Evolutionary conservation across 2,113 vertebrate genomes (phyloP).

Genomic region (Sterrhoptilus dennistouni): DNA sequence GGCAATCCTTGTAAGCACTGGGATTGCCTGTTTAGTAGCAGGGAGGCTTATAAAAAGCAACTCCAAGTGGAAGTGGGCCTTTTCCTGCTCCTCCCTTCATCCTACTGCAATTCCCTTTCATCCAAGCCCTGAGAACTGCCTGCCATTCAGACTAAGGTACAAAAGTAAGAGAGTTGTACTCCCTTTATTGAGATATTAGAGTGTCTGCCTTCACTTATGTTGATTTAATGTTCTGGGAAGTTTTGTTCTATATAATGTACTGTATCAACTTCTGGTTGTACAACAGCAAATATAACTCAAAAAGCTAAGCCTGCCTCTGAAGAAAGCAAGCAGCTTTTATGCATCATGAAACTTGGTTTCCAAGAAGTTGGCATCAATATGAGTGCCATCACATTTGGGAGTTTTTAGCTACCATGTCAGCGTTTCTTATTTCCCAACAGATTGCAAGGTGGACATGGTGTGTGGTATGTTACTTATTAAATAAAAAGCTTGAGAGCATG

Average conservation of each 20-base stretch:
- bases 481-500: background rate
- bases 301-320: background rate
- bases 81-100: slow-evolving; percentile 26
- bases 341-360: background rate
- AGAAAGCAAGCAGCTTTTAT: background rate
- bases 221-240: background rate
- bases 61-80: slow-evolving; percentile 35
- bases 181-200: background rate
- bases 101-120: background rate
- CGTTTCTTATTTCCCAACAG: background rate
- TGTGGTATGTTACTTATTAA: background rate
- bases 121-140: background rate
- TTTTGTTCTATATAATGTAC: background rate
- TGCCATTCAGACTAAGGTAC: background rate
- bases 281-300: background rate
- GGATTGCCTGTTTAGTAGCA: background rate
- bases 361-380: background rate
- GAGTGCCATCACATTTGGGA: background rate
- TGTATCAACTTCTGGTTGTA: background rate
- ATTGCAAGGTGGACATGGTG: background rate
- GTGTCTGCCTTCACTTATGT: background rate
- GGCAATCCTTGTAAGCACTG: background rate
- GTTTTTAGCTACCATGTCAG: background rate
- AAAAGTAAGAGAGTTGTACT: background rate
- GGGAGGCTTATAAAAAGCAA: background rate